Base-by-base conservation (phyloP, 2,113 vertebrate genomes). In the Megaceryle maxima region DNA sequence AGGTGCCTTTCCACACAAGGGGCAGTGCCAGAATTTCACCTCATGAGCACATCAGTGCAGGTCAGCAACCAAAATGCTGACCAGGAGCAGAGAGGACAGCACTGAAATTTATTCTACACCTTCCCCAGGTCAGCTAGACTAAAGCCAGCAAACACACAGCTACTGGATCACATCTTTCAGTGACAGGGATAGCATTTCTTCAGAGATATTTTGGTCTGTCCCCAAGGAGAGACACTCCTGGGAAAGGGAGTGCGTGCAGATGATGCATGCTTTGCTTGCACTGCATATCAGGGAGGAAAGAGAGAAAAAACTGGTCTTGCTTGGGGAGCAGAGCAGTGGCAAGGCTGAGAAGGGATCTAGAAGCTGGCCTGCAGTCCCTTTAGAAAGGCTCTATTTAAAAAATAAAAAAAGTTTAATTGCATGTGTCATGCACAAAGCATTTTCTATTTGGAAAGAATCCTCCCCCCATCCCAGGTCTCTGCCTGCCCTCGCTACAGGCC, bases 131-230 rank as follows among this genome's bases (percentile, higher is more conserved):
- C 55, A 31, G 37, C 20, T 24, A 21, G 72, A 13, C 2, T n/a
- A 24, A 64, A 73, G 33, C 22, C 21, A 17, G 53, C 39, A 92
- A 79, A 46, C 0, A 6, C 57, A 64, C 48, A 73, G 39, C 20
- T 37, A 18, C 13, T n/a, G 41, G 50, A 67, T 0, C 48, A 46
- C n/a, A 53, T 17, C 55, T 62, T 76, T 44, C 60, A 50, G 60
- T 0, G 0, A 39, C 53, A 59, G 0, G 0, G 25, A 26, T 8
- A 69, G 37, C 0, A 1, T 43, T 48, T 60, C 43, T 55, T 59
- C 3, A 8, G 16, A 1, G 43, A 20, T 59, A 68, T 74, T 82
- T 91, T n/a, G 39, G 21, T 48, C 70, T 64, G 25, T 69, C 76
- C 76, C 76, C 46, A 31, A 73, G 60, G 76, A 88, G 26, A 57